Percentiles rank a stretch among this genome's conserved stretches.
These are phyloP conservation scores for Philaenus spumarius DNA, from an alignment of 1,140 invertebrate genomes.

Conservation along the genomic window DNA sequence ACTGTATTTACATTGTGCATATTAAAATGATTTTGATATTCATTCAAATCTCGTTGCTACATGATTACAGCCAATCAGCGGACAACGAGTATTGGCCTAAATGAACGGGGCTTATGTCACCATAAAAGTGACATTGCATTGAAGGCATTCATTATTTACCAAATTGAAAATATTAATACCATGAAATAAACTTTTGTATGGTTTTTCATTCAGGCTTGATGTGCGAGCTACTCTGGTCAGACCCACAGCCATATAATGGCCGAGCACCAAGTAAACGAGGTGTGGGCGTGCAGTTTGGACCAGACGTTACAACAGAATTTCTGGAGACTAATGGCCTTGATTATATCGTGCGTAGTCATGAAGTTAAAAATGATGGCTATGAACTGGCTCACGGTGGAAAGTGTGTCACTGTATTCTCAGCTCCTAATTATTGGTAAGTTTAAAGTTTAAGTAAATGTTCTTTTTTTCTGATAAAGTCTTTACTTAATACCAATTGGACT, in stretches of 20 bases:
- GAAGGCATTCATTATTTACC: too few relatives aligned
- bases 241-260: slow-evolving; percentile 85
- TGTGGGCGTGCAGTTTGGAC: slow-evolving; percentile 97
- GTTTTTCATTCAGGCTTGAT: slow-evolving; percentile 57
- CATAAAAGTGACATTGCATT: too few relatives aligned
- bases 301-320: slow-evolving; percentile 90
- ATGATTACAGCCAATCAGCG: too few relatives aligned
- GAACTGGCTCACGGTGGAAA: slow-evolving; percentile 90
- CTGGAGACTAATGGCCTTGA: slow-evolving; percentile 79
- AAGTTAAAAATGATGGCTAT: slow-evolving; percentile 96
- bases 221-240: slow-evolving; percentile 98
- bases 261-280: slow-evolving; percentile 91
- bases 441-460: too few relatives aligned
- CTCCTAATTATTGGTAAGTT: slow-evolving; percentile 95
- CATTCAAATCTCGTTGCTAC: too few relatives aligned
- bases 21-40: background rate
- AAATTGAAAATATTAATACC: too few relatives aligned
- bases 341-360: slow-evolving; percentile 94
- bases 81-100: too few relatives aligned
- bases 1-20: too few relatives aligned
- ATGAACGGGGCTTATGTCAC: too few relatives aligned
- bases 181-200: background rate
- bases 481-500: too few relatives aligned
- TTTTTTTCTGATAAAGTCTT: too few relatives aligned
- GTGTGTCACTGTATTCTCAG: slow-evolving; percentile 95